Evolutionary conservation across 2,113 vertebrate genomes (phyloP).

Genomic region (Aptenodytes patagonicus): DNA sequence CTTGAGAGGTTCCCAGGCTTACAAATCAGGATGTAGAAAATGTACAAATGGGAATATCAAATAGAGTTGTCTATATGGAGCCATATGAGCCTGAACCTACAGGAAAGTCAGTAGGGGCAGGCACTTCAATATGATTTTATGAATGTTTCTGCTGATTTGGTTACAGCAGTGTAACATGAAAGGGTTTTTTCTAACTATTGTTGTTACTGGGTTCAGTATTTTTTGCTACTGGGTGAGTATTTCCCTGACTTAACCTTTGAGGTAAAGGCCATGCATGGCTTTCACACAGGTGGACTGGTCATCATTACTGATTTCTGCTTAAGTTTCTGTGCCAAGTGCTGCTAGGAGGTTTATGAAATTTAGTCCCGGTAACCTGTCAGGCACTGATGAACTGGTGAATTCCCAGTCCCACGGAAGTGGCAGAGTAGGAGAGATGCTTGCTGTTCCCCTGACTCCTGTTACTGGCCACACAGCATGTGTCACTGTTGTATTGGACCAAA

Average conservation of each 20-base stretch:
- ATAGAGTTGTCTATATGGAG: neutral
- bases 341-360: neutral
- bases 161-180: neutral
- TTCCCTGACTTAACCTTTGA: neutral
- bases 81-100: neutral
- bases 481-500: neutral
- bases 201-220: neutral
- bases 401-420: neutral
- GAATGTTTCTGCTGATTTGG: neutral
- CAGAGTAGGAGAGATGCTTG: neutral
- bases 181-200: neutral
- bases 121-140: neutral
- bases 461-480: neutral
- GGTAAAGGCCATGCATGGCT: neutral
- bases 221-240: neutral
- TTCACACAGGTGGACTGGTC: neutral
- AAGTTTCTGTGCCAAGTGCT: neutral
- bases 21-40: neutral
- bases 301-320: neutral
- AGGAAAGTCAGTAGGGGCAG: neutral
- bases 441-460: neutral
- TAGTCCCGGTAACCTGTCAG: neutral
- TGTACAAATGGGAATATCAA: neutral
- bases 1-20: neutral
- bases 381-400: neutral